Conservation (phyloP, 2,113 vertebrate genomes). For the Cephalopterus ornatus region DNA sequence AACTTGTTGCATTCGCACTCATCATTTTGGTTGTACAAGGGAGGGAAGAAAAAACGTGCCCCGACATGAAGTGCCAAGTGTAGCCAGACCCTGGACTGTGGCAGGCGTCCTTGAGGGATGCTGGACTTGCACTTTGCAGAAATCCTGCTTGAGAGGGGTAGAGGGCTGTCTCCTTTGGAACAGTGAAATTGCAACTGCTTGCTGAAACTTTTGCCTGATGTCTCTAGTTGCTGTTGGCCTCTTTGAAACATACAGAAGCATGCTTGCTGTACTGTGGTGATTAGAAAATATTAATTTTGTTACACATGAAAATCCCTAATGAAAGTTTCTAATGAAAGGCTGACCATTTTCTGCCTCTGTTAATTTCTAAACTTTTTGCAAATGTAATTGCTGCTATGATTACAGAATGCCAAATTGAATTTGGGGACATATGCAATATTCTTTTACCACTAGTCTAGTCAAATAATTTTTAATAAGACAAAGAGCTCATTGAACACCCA, state of each 20-base stretch:
- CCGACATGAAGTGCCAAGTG: neutral
- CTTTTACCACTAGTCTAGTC: conserved; percentile 4
- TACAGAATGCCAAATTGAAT: neutral
- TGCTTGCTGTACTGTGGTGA: conserved; percentile 20
- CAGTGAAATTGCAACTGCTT: neutral
- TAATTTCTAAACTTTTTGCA: conserved; percentile 37
- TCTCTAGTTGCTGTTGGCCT: conserved; percentile 60
- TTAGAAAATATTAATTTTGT: neutral
- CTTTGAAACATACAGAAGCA: conserved; percentile 27
- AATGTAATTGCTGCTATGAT: conserved; percentile 33
- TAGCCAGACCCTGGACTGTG: neutral
- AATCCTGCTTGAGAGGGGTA: neutral
- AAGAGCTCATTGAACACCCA: neutral
- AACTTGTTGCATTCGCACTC: neutral
- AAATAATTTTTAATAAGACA: conserved; percentile 27
- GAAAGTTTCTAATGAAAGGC: conserved; percentile 57
- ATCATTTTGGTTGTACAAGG: neutral
- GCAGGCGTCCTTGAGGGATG: neutral
- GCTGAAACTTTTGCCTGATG: conserved; percentile 21
- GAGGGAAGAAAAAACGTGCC: neutral
- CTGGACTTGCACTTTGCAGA: neutral
- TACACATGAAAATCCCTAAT: conserved; percentile 15
- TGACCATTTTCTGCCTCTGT: conserved; percentile 43
- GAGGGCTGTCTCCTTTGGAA: neutral
- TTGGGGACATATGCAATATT: neutral